Evolutionary conservation across 2,113 vertebrate genomes (phyloP), one percentile per base, ranked within the genome.

Genomic region (Ceyx melanurus): DNA sequence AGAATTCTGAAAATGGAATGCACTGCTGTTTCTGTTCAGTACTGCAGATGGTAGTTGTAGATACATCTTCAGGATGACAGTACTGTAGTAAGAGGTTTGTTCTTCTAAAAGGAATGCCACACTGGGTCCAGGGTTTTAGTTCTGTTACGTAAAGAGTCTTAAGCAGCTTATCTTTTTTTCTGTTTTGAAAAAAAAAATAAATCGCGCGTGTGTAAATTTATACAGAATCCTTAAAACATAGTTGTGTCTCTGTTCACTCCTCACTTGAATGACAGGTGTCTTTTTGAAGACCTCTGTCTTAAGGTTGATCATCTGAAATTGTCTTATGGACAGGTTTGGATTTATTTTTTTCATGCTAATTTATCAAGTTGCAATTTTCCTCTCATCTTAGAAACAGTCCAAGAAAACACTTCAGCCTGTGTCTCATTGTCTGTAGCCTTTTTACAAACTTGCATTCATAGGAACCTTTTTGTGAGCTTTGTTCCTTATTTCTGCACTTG

Each of bases 1-100:
- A 58, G 25, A 66, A n/a, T 61, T 8, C 14, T 53, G 62, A 12
- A 56, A 75, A 35, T 6, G 37, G 22, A 33, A 6, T 4, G 11
- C 4, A 3, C 26, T 58, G 46, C 2, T 1, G 1, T 51, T 64
- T 12, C 29, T 57, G 11, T 31, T 28, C 5, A 5, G 29, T 57
- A 28, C n/a, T 40, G 29, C 13, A 46, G 67, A 26, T 71, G 50
- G 12, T 8, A 16, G 33, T 31, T 35, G 13, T 26, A 17, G 31
- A 3, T 21, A 8, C 11, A 13, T 46, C 48, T 65, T 18, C 18
- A 50, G 13, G 45, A 10, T n/a, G 51, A 4, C 28, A 67, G 28
- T 8, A 10, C 23, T 57, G 6, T 2, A 19, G 3, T 17, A 35
- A 33, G 40, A 4, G 17, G 22, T 43, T 8, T 58, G 26, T 35